Conservation (phyloP, 2,113 vertebrate genomes). For the Anarrhichthys ocellatus region DNA sequence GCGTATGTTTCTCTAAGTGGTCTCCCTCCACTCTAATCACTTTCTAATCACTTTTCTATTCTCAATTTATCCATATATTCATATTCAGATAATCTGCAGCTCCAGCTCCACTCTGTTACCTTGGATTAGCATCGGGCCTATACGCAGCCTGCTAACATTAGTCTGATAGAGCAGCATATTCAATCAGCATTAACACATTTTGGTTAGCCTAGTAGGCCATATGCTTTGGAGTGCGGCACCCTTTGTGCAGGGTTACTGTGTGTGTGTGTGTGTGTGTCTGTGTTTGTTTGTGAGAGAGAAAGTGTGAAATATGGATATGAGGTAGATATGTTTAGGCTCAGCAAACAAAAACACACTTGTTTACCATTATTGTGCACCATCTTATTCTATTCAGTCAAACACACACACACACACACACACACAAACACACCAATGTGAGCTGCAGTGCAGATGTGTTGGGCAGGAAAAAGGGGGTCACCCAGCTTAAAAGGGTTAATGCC, state of each 20-base stretch:
- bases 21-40: constrained; percentile 76
- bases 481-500: constrained; percentile 73
- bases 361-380: neutral
- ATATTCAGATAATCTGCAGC: constrained; percentile 56
- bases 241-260: neutral
- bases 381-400: neutral
- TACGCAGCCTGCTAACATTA: constrained; percentile 67
- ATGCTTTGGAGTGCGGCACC: constrained; percentile 56
- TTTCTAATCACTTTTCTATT: constrained; percentile 68
- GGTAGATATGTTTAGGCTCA: neutral
- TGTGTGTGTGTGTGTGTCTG: neutral
- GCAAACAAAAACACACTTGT: neutral
- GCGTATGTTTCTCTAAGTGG: constrained; percentile 75
- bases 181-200: constrained; percentile 77
- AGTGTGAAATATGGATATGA: neutral
- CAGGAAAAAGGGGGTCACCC: constrained; percentile 62
- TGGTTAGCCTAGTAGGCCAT: constrained; percentile 40
- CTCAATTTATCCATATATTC: constrained; percentile 69
- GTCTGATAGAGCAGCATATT: constrained; percentile 73
- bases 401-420: neutral
- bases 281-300: too few relatives aligned
- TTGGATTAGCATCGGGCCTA: constrained; percentile 66
- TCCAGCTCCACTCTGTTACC: constrained; percentile 59
- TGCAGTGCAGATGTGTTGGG: constrained; percentile 52
- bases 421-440: neutral